phyloP scores from a whole-genome alignment of 2,797 vertebrate species.

The Anguilla anguilla region DNA sequence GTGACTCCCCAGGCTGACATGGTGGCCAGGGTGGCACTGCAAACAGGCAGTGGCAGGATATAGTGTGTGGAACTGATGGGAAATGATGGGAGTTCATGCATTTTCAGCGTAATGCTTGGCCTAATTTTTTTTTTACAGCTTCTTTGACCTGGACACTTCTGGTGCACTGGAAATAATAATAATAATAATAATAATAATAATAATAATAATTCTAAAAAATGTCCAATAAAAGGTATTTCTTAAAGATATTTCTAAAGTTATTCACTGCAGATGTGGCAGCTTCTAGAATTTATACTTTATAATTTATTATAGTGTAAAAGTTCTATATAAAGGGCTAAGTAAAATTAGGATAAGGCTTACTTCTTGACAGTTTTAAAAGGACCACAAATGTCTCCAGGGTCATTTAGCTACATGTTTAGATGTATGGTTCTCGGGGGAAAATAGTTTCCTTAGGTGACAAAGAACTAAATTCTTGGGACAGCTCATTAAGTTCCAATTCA shows the following conservation, averaged over 20 bases:
- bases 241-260: not conserved
- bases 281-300: constrained; percentile 1
- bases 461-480: constrained; percentile 23
- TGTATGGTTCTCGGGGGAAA: constrained; percentile 21
- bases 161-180: not conserved
- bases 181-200: not conserved
- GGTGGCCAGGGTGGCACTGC: constrained; percentile 47
- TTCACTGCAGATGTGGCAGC: constrained; percentile 8
- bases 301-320: not conserved
- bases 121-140: not conserved
- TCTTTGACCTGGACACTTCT: not conserved
- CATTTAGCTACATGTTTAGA: constrained; percentile 2
- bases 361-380: not conserved
- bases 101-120: constrained; percentile 28
- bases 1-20: constrained; percentile 63
- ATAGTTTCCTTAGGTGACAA: constrained; percentile 23
- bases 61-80: constrained; percentile 44
- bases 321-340: not conserved
- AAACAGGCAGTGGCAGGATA: constrained; percentile 24
- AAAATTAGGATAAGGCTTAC: not conserved
- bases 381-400: not conserved
- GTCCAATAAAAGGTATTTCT: not conserved
- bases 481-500: constrained; percentile 36
- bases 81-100: not conserved
- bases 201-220: not conserved